phyloP scores from a whole-genome alignment of 2,113 vertebrate genomes.

The Catagonus wagneri region DNA sequence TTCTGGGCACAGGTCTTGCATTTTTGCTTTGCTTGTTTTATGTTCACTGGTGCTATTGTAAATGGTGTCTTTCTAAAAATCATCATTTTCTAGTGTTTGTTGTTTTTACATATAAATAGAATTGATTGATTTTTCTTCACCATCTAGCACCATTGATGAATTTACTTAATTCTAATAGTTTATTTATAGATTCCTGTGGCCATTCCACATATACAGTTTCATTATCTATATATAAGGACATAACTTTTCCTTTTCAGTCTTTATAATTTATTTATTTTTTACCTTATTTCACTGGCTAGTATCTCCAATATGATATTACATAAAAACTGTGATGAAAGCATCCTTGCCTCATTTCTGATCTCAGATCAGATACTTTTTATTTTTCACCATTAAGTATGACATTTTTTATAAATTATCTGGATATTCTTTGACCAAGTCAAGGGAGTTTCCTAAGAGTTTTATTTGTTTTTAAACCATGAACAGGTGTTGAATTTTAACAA shows the following conservation, averaged over 20 bases:
- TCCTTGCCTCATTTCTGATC: not conserved
- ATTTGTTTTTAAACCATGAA: not conserved
- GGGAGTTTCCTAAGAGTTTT: not conserved
- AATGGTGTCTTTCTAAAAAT: not conserved
- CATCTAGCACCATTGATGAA: not conserved
- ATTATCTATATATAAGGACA: not conserved
- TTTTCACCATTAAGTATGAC: not conserved
- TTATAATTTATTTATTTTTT: not conserved
- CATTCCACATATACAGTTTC: not conserved
- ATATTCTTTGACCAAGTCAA: not conserved
- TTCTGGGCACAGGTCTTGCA: not conserved
- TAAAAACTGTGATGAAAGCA: not conserved
- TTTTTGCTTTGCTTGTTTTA: not conserved
- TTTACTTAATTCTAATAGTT: not conserved
- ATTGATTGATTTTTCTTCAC: not conserved
- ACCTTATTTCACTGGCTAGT: not conserved
- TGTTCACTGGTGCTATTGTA: not conserved
- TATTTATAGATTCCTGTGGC: not conserved
- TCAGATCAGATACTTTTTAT: not conserved
- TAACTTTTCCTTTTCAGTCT: not conserved
- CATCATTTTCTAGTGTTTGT: not conserved
- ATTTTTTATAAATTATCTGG: not conserved
- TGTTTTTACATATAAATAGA: not conserved
- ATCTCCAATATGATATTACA: not conserved
- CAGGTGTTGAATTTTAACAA: not conserved